Evolutionary conservation across 2,113 vertebrate genomes (phyloP).

Genomic region (Gobio gobio): DNA sequence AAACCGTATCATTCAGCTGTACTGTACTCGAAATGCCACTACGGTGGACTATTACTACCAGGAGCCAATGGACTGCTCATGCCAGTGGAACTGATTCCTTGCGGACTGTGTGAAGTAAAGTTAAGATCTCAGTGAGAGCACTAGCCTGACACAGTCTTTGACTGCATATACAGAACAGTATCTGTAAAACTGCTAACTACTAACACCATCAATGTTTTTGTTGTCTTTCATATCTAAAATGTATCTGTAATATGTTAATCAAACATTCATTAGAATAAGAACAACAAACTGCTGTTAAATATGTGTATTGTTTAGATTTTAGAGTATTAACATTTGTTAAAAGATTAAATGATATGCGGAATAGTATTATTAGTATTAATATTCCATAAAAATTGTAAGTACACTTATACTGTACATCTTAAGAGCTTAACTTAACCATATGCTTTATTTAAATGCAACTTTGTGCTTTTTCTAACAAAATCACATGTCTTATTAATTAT

Average conservation of each 20-base stretch:
- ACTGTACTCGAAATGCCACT: conserved; percentile 91
- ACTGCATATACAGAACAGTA: conserved; percentile 22
- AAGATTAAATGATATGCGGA: conserved; percentile 10
- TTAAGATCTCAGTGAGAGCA: conserved; percentile 22
- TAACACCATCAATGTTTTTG: conserved; percentile 47
- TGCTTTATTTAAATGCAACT: conserved; percentile 46
- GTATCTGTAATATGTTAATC: conserved; percentile 47
- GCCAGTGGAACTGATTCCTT: conserved; percentile 89
- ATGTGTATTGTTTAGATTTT: conserved; percentile 15
- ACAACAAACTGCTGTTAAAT: conserved; percentile 30
- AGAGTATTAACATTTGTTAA: conserved; percentile 11
- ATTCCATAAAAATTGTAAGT: conserved; percentile 25
- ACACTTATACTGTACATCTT: background rate
- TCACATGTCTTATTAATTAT: background rate
- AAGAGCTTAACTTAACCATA: conserved; percentile 33
- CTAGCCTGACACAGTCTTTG: conserved; percentile 20
- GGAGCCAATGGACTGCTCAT: conserved; percentile 92
- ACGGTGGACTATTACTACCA: conserved; percentile 88
- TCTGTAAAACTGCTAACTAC: conserved; percentile 37
- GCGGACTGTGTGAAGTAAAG: conserved; percentile 12
- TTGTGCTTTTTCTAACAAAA: conserved; percentile 38
- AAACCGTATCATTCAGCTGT: conserved; percentile 86
- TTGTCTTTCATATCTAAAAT: conserved; percentile 31
- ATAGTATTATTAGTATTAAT: conserved; percentile 25
- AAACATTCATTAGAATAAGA: conserved; percentile 4